Base-by-base conservation (phyloP, 1,140 invertebrate genomes). In the Papilio glaucus region DNA sequence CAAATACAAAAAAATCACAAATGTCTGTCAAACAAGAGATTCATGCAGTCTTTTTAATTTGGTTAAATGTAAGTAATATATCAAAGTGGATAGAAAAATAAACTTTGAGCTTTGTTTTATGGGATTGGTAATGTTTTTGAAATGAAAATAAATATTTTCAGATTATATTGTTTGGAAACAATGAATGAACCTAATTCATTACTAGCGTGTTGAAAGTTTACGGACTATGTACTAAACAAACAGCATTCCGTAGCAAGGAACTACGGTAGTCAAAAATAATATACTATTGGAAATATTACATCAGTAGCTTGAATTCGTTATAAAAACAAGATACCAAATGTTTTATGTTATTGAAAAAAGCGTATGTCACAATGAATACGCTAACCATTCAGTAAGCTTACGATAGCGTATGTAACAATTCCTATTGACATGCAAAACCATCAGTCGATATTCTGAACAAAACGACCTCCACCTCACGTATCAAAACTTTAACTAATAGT, bases 31-130 rank as follows among this genome's bases (percentile, higher is more conserved):
- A 57, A 24, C 4, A 5, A 62, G 24, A 68, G 41, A 26, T 15
- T 41, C 26, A 18, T 33, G 41, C 65, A 68, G 65, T 68, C 65
- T 68, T 68, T 68, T 68, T 21, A 24, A 39, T 41, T 68, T 68
- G 38, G 41, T 68, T 42, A 29, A 68, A 42, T 67, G 29, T 33
- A n/a, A n/a, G 62, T 65, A 29, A 24, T 67, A 63, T 63, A 45
- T 45, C 24, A 68, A 68, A 68, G 39, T 68, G 63, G 63, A 68
- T 68, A 68, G 45, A 68, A 68, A 68, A 68, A 68, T 68, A 68
- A 68, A 68, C 63, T 68, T 68, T 68, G 63, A 68, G 63, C 63
- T 68, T 68, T 45, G 63, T 68, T 68, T 68, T 26, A 42, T 45
- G 63, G 63, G 39, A 29, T 42, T 42, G 38, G 21, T 26, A 68